phyloP scores from a whole-genome alignment of 2,113 vertebrate species.

The Capricornis sumatraensis region DNA sequence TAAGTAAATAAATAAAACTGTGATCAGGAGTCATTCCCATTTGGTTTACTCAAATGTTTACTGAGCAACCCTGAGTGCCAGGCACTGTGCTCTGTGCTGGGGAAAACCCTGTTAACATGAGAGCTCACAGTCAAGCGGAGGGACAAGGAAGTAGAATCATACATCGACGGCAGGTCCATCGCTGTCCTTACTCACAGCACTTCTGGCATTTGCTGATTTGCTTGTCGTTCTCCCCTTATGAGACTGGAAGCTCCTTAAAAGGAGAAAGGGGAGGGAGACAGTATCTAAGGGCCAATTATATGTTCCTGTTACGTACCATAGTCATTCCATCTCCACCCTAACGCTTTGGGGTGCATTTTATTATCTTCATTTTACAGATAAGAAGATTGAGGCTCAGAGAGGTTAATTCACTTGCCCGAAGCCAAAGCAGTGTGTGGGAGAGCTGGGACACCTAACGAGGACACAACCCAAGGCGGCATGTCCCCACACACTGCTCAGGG shows the following conservation, averaged over 20 bases:
- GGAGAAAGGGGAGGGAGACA: neutral
- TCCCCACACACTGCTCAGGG: neutral
- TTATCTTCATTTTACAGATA: neutral
- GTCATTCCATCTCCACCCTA: neutral
- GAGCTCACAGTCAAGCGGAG: neutral
- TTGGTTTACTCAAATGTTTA: neutral
- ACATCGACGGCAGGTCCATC: neutral
- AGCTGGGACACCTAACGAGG: neutral
- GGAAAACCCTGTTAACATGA: neutral
- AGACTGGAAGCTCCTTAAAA: neutral
- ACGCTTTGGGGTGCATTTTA: neutral
- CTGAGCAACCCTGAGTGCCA: neutral
- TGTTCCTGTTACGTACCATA: accelerated
- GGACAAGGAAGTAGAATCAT: neutral
- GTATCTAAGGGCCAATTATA: neutral
- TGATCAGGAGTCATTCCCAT: neutral
- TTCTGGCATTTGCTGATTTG: neutral
- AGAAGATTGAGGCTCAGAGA: neutral
- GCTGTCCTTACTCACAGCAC: neutral
- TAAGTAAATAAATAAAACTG: neutral
- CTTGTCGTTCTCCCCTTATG: neutral
- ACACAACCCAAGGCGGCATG: neutral
- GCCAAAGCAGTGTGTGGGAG: neutral
- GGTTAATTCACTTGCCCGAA: neutral
- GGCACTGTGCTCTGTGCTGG: neutral